phyloP scores from a whole-genome alignment of 2,113 vertebrate species.

The Halichoeres trimaculatus region DNA sequence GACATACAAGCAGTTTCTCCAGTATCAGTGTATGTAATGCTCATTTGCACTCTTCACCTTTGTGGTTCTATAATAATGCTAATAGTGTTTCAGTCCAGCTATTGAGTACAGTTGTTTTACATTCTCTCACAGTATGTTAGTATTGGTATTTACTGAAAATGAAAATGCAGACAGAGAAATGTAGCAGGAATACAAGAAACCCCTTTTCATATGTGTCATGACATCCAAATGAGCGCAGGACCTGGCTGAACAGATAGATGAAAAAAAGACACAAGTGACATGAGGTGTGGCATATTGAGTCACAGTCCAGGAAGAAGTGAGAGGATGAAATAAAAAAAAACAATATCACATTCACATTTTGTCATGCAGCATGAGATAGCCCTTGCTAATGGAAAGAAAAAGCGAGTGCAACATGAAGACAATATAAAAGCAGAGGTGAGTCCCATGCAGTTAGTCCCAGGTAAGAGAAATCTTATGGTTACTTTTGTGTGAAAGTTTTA shows the following conservation, averaged over 20 bases:
- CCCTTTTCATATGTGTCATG: slow-evolving; percentile 48
- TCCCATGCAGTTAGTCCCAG: neutral
- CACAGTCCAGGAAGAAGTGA: slow-evolving; percentile 10
- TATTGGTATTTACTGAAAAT: neutral
- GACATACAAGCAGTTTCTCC: neutral
- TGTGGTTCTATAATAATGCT: neutral
- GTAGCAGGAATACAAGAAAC: slow-evolving; percentile 17
- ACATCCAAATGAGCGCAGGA: slow-evolving; percentile 39
- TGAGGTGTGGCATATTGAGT: slow-evolving; percentile 8
- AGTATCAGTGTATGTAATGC: neutral
- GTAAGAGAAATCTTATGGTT: neutral
- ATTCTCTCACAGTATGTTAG: slow-evolving; percentile 1
- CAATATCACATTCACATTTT: slow-evolving; percentile 47
- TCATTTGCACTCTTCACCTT: neutral
- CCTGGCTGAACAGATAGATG: neutral
- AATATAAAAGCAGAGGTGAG: slow-evolving; percentile 10
- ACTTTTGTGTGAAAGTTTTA: neutral
- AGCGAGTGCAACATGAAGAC: slow-evolving; percentile 33
- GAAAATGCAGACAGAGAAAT: neutral
- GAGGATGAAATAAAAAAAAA: slow-evolving; percentile 7
- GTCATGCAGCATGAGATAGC: slow-evolving; percentile 61
- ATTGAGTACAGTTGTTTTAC: slow-evolving; percentile 4
- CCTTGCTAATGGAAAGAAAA: slow-evolving; percentile 52
- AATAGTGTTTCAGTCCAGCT: slow-evolving; percentile 8
- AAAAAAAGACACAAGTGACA: neutral